Conservation (phyloP, 2,888 invertebrate species). For the Callinectes sapidus region DNA sequence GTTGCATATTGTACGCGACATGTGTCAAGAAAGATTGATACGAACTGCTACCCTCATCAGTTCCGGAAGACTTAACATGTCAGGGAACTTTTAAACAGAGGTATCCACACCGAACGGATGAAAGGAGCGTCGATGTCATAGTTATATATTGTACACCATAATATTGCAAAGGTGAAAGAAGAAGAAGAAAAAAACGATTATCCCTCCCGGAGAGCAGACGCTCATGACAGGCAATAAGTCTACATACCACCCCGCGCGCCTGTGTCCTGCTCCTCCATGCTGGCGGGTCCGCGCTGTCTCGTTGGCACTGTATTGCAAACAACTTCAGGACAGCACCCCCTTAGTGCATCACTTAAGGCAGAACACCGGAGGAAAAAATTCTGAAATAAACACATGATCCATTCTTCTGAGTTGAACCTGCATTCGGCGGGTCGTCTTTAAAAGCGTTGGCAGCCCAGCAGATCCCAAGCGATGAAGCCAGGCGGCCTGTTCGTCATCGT, state of each 20-base stretch:
- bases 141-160: not conserved
- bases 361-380: not conserved
- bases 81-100: not conserved
- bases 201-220: not conserved
- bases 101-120: not conserved
- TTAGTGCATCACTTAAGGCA: conserved; percentile 19
- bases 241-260: conserved; percentile 30
- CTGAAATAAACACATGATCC: conserved; percentile 30
- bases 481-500: not conserved
- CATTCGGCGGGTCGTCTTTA: not conserved
- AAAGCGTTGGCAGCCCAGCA: not conserved
- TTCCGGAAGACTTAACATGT: not conserved
- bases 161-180: not conserved
- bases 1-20: not conserved
- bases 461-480: not conserved
- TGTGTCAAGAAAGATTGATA: not conserved
- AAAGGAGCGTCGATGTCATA: not conserved
- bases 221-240: not conserved
- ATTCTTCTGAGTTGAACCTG: not conserved
- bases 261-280: conserved; percentile 20
- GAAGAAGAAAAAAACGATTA: not conserved
- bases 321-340: not conserved
- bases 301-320: conserved; percentile 18
- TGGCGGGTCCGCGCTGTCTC: conserved; percentile 6
- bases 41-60: not conserved